A percentile compares a stretch with the other conserved stretches of the same genome.
phyloP scores from a whole-genome alignment of 2,888 invertebrate species.

The Lingula anatina region DNA sequence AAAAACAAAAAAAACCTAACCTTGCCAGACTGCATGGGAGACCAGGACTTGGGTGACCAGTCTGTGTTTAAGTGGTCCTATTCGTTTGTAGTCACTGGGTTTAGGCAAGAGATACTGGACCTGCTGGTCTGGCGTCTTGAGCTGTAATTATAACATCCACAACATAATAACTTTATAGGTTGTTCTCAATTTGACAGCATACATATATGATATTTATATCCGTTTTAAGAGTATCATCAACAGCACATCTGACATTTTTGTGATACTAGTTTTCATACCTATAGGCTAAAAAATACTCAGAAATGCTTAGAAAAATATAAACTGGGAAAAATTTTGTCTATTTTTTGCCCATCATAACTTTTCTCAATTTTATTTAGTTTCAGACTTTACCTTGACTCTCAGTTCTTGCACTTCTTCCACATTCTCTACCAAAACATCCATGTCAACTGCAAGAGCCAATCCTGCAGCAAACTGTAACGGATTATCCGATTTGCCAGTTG shows the following conservation, averaged over 20 bases:
- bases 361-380: no score
- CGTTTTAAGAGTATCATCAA: no score
- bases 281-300: no score
- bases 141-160: constrained; percentile 43
- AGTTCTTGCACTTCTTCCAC: constrained; percentile 69
- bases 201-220: no score
- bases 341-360: no score
- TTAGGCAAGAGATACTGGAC: constrained; percentile 78
- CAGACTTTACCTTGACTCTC: constrained; percentile 75
- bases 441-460: constrained; percentile 76
- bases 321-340: no score
- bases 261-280: no score
- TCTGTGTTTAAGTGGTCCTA: constrained; percentile 53
- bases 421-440: constrained; percentile 81
- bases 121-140: constrained; percentile 81
- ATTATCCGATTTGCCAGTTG: constrained; percentile 73
- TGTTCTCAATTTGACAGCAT: no score
- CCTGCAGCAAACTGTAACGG: constrained; percentile 90
- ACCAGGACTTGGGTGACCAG: constrained; percentile 81
- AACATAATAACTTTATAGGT: neutral
- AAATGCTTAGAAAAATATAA: no score
- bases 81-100: constrained; percentile 65
- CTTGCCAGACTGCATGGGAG: constrained; percentile 73
- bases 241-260: no score
- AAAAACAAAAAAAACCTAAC: constrained; percentile 23